Conservation (phyloP, 2,888 invertebrate genomes). For the Epiblema foenella region DNA sequence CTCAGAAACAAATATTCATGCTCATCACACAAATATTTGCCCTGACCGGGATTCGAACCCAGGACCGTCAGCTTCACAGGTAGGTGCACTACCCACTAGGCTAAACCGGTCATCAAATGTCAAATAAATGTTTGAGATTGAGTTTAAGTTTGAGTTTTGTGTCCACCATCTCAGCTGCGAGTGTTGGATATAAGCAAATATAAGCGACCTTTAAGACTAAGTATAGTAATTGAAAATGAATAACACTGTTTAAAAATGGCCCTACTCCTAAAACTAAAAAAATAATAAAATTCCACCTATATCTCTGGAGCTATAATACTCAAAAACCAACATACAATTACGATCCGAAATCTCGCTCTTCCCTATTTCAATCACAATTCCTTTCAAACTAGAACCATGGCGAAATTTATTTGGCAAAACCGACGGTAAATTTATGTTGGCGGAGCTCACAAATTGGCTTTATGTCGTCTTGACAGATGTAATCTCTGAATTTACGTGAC, state of each 20-base stretch:
- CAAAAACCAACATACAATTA: slow-evolving; percentile 27
- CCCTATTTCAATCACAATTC: slow-evolving; percentile 20
- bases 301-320: slow-evolving; percentile 40
- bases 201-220: neutral
- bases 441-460: slow-evolving; percentile 59
- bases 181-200: neutral
- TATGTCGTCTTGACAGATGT: slow-evolving; percentile 68
- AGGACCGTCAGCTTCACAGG: no score
- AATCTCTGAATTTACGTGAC: slow-evolving; percentile 69
- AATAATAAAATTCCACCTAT: slow-evolving; percentile 41
- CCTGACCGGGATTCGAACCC: no score
- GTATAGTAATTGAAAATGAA: slow-evolving; percentile 5
- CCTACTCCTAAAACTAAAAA: slow-evolving; percentile 33
- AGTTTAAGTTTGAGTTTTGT: no score
- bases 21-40: no score
- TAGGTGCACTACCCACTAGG: no score
- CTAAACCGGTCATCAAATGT: no score
- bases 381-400: neutral
- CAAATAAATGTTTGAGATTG: no score
- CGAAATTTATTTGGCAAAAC: slow-evolving; percentile 12
- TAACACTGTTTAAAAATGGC: slow-evolving; percentile 11
- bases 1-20: no score
- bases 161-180: no score
- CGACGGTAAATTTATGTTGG: slow-evolving; percentile 36
- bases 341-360: neutral